These are phyloP conservation scores for Tachyglossus aculeatus DNA, from an alignment of 2,797 vertebrate species.

Conservation along the genomic window DNA sequence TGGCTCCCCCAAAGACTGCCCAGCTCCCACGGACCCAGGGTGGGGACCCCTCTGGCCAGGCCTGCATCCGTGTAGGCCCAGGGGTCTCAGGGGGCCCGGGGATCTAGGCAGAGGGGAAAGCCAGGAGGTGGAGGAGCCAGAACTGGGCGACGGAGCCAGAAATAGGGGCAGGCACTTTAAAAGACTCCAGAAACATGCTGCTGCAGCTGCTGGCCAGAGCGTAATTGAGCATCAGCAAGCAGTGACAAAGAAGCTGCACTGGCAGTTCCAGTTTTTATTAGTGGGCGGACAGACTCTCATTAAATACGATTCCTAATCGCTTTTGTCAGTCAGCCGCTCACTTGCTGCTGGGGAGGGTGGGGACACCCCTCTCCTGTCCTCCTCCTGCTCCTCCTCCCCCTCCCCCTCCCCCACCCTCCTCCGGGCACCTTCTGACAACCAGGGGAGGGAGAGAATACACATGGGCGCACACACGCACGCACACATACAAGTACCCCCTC, in stretches of 20 bases:
- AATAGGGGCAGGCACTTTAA: slow-evolving; percentile 20
- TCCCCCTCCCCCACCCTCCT: rapidly evolving
- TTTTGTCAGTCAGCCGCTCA: slow-evolving; percentile 25
- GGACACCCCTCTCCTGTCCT: neutral
- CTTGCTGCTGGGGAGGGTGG: neutral
- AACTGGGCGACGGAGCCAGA: neutral
- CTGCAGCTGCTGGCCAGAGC: neutral
- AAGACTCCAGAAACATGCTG: slow-evolving; percentile 13
- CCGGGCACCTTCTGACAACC: neutral
- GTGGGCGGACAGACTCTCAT: slow-evolving; percentile 13
- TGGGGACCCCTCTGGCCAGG: too few species aligned
- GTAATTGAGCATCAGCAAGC: neutral
- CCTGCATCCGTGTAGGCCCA: too few species aligned
- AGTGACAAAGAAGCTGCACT: neutral
- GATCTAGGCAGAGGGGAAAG: neutral
- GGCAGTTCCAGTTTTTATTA: slow-evolving; percentile 37
- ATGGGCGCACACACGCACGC: rapidly evolving
- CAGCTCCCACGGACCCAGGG: too few species aligned
- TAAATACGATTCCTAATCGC: neutral
- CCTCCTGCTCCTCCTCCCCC: rapidly evolving
- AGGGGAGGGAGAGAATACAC: neutral
- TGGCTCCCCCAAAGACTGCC: too few species aligned
- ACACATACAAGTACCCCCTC: neutral
- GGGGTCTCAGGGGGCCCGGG: neutral
- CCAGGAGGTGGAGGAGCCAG: neutral